Conservation (phyloP, 2,888 invertebrate genomes). For the Watsonalla cultraria region DNA sequence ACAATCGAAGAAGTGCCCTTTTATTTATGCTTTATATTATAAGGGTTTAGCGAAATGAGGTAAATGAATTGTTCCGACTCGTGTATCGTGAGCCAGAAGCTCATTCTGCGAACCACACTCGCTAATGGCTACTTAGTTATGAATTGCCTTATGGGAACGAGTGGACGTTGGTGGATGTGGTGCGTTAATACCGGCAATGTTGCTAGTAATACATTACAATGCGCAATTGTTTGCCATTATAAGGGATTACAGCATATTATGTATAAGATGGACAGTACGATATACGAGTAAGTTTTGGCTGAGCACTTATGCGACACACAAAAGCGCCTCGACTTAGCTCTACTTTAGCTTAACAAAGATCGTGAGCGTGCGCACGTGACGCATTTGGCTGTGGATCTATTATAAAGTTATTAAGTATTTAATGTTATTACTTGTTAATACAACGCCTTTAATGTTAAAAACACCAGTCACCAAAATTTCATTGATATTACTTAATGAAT, state of each 20-base stretch:
- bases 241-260: conserved; percentile 47
- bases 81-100: conserved; percentile 18
- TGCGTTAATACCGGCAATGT: conserved; percentile 36
- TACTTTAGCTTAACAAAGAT: conserved; percentile 28
- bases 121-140: conserved; percentile 24
- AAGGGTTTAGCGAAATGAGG: too few relatives aligned
- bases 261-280: conserved; percentile 74
- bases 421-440: conserved; percentile 40
- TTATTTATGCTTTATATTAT: too few relatives aligned
- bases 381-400: conserved; percentile 60
- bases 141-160: conserved; percentile 14
- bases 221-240: conserved; percentile 35
- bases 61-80: background rate
- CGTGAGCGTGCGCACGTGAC: conserved; percentile 43
- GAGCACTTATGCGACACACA: conserved; percentile 76
- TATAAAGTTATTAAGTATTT: conserved; percentile 27
- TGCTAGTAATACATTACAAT: conserved; percentile 46
- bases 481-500: conserved; percentile 21
- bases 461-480: conserved; percentile 34
- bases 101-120: conserved; percentile 38
- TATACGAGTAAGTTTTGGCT: conserved; percentile 58
- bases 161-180: conserved; percentile 41
- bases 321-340: conserved; percentile 40
- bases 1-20: too few relatives aligned
- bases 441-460: conserved; percentile 45